Evolutionary conservation across 2,797 vertebrate species (phyloP).

Genomic region (Hippocampus kuda): DNA sequence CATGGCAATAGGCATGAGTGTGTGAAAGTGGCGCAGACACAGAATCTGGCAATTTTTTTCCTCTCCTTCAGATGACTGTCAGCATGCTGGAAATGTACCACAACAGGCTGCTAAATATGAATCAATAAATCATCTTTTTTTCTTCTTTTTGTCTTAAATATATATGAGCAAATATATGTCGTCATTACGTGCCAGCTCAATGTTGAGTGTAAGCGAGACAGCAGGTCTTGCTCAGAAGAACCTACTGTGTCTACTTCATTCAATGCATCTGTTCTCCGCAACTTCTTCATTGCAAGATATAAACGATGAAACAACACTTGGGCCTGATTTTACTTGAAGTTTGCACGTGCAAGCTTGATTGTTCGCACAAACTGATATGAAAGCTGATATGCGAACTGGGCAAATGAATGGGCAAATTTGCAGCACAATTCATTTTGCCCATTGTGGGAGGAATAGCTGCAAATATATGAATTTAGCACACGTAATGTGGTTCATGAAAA

Average conservation of each 20-base stretch:
- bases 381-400: too few species aligned
- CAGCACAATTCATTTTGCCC: too few species aligned
- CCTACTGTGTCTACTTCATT: neutral
- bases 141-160: too few species aligned
- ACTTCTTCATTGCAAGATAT: neutral
- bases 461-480: too few species aligned
- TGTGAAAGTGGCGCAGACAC: constrained; percentile 1
- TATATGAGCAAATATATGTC: neutral
- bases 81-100: neutral
- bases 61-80: neutral
- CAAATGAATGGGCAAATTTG: too few species aligned
- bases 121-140: too few species aligned
- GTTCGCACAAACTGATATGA: too few species aligned
- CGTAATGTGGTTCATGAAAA: too few species aligned
- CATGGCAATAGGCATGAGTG: constrained; percentile 21
- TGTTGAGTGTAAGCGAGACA: neutral
- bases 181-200: neutral
- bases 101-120: neutral
- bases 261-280: neutral
- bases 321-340: too few species aligned
- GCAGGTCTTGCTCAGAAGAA: neutral
- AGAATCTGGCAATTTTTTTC: neutral
- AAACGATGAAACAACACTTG: neutral
- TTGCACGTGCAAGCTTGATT: too few species aligned
- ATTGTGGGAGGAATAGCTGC: too few species aligned